phyloP scores from a whole-genome alignment of 1,140 invertebrate genomes.

The Plectrocnemia conspersa region DNA sequence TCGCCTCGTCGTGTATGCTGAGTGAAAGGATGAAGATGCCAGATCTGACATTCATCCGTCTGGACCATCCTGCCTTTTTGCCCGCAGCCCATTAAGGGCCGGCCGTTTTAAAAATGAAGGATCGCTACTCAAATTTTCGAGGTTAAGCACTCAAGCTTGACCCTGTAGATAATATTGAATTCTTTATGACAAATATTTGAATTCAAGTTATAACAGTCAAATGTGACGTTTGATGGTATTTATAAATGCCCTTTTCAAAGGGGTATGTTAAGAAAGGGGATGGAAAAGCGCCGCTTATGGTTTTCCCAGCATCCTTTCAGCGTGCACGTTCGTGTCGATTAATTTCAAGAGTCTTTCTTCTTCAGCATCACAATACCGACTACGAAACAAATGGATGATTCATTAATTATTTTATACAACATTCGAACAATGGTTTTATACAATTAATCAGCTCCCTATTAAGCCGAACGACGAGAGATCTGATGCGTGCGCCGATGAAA shows the following conservation, averaged over 20 bases:
- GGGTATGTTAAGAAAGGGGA: too few relatives aligned
- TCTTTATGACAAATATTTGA: too few relatives aligned
- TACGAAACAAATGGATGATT: constrained; percentile 34
- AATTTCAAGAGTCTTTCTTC: constrained; percentile 28
- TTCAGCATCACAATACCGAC: constrained; percentile 29
- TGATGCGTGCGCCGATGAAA: constrained; percentile 16
- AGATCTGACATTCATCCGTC: constrained; percentile 21
- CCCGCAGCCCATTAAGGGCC: not conserved
- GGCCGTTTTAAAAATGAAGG: not conserved
- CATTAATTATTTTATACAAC: constrained; percentile 37
- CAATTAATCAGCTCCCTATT: constrained; percentile 32
- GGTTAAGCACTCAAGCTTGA: too few relatives aligned
- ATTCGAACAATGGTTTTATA: constrained; percentile 37
- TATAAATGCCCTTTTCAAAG: constrained; percentile 1
- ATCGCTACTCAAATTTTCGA: not conserved
- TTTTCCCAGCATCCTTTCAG: constrained; percentile 14
- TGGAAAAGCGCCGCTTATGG: constrained; percentile 10
- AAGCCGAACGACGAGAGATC: constrained; percentile 22
- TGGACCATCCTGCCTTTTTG: constrained; percentile 17
- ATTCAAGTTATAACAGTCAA: too few relatives aligned
- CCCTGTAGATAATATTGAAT: too few relatives aligned
- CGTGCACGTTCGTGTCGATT: constrained; percentile 31
- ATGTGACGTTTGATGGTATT: too few relatives aligned
- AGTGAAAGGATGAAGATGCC: constrained; percentile 23
- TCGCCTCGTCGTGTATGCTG: constrained; percentile 15